Conservation (phyloP, 2,888 invertebrate species). For the Lamellibrachia satsuma region DNA sequence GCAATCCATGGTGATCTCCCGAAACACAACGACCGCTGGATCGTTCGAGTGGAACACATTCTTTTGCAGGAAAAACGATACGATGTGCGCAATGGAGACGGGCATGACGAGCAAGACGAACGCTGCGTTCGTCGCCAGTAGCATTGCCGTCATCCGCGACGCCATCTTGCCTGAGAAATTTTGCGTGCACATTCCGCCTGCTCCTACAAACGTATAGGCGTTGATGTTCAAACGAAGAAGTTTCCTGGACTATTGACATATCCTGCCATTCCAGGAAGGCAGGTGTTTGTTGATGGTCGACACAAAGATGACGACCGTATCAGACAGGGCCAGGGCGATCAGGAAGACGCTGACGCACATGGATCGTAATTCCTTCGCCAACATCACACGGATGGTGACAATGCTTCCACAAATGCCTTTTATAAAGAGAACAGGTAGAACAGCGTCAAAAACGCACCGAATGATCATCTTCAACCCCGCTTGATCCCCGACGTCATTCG, state of each 20-base stretch:
- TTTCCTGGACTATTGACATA: constrained; percentile 40
- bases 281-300: constrained; percentile 47
- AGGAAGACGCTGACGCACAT: constrained; percentile 44
- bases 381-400: constrained; percentile 46
- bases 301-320: no score
- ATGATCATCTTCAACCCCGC: not conserved
- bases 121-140: constrained; percentile 40
- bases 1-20: no score
- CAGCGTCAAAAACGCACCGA: constrained; percentile 36
- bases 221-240: not conserved
- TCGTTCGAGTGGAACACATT: no score
- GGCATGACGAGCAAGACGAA: no score
- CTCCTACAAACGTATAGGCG: not conserved
- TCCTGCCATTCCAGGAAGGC: constrained; percentile 45
- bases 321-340: no score
- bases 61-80: no score
- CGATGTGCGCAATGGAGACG: no score
- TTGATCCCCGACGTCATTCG: not conserved
- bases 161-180: constrained; percentile 1
- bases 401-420: no score
- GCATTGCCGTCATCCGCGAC: constrained; percentile 45
- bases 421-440: constrained; percentile 43
- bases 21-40: no score
- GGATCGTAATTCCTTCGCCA: constrained; percentile 36
- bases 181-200: not conserved